Percentiles rank a stretch among this genome's conserved stretches.
These are phyloP conservation scores for Coptodon rendalli DNA, from an alignment of 2,113 vertebrate species.

Conservation along the genomic window DNA sequence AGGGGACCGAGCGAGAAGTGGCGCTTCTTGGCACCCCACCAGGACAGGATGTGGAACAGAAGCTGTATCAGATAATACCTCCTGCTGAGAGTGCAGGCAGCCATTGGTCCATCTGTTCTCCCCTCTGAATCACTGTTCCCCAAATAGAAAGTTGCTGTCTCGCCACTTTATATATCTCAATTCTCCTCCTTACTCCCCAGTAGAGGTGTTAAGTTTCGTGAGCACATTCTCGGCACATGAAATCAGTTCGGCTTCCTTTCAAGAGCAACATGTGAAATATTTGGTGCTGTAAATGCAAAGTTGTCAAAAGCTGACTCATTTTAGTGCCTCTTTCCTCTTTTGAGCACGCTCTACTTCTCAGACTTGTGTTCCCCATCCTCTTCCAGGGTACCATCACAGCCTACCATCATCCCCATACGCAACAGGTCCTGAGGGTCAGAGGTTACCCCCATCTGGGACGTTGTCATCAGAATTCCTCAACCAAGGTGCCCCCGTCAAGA, in stretches of 20 bases:
- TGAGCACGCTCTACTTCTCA: neutral
- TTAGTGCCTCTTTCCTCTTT: neutral
- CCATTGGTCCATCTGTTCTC: slow-evolving; percentile 59
- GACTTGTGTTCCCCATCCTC: neutral
- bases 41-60: slow-evolving; percentile 49
- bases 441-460: slow-evolving; percentile 56
- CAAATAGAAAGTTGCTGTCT: slow-evolving; percentile 60
- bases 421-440: slow-evolving; percentile 66
- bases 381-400: slow-evolving; percentile 77
- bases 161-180: slow-evolving; percentile 14
- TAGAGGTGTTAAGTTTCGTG: slow-evolving; percentile 3
- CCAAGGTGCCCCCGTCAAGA: slow-evolving; percentile 59
- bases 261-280: neutral
- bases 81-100: slow-evolving; percentile 49
- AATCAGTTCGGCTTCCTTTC: neutral
- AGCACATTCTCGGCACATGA: neutral
- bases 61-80: slow-evolving; percentile 53
- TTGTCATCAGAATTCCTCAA: slow-evolving; percentile 78
- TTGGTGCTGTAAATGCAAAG: neutral
- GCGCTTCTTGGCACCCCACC: slow-evolving; percentile 34
- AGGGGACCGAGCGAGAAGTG: neutral
- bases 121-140: slow-evolving; percentile 47
- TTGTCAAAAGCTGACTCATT: neutral
- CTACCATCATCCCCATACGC: slow-evolving; percentile 74
- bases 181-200: neutral